Percentiles rank a stretch among this genome's conserved stretches.
Conservation (phyloP, 1,140 invertebrate genomes). For the Eupristina koningsbergeri region DNA sequence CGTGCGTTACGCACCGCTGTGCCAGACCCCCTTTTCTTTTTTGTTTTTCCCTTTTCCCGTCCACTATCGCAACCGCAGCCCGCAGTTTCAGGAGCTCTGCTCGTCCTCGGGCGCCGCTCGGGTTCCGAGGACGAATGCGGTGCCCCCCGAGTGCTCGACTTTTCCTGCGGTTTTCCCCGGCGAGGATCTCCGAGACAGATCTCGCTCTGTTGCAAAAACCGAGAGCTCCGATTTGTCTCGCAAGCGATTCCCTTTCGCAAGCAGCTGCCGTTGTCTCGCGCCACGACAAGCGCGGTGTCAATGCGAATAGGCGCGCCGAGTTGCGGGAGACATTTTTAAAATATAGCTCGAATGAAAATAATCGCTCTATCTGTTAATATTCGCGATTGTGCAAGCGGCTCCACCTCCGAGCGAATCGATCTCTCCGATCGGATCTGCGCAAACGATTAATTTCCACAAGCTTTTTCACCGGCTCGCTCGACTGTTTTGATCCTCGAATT, state of each 20-base stretch:
- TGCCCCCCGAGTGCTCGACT: too few species aligned
- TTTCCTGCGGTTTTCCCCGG: neutral
- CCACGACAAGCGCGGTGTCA: too few species aligned
- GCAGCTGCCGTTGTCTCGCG: too few species aligned
- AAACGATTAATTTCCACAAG: neutral
- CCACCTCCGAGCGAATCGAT: neutral
- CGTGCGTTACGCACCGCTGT: conserved; percentile 39
- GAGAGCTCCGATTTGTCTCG: neutral
- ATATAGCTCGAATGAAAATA: too few species aligned
- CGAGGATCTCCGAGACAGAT: neutral
- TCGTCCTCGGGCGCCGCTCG: neutral
- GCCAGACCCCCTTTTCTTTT: conserved; percentile 7
- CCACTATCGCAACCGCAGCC: neutral
- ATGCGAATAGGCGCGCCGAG: too few species aligned
- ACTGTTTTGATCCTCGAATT: neutral
- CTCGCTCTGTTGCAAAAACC: neutral
- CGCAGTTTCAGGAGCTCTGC: neutral
- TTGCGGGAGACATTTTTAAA: too few species aligned
- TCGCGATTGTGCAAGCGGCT: too few species aligned
- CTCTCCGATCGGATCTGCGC: neutral
- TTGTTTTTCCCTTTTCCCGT: neutral
- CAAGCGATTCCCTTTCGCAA: neutral
- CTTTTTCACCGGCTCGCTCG: neutral
- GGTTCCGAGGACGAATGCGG: neutral
- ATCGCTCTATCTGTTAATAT: too few species aligned